Base-by-base conservation (phyloP, 64 coral and sea anemone species). In the Platygyra sinensis region DNA sequence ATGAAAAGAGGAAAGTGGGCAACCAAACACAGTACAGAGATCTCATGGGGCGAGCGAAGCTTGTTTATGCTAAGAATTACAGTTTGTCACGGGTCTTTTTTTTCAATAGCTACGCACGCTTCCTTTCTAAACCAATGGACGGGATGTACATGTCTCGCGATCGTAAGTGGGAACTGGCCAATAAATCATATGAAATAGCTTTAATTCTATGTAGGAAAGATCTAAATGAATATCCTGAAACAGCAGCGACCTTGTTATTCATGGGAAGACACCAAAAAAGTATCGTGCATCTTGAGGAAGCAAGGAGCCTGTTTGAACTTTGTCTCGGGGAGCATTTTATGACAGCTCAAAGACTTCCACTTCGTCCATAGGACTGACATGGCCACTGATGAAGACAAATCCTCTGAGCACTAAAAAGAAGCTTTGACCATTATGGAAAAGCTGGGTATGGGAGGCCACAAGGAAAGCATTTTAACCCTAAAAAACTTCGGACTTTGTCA, bases 1-100 rank as follows among this genome's bases (percentile, higher is more conserved):
- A 77, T 65, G 90, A 91, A 39, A 91, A 77, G 81, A 86, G 90
- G 42, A 91, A 91, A 55, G 61, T 83, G 30, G 36, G 52, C 42
- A 77, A 78, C 10, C 39, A 32, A n/a, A 7, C 12, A 57, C 33
- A 86, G 50, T 91, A 91, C 60, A 54, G 54, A 20, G 57, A 71
- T n/a, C 57, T 30, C 15, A 85, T 91, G 25, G 0, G 71, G 17
- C 57, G 2, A 27, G 90, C 90, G 0, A 55, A 91, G 59, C 10
- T 18, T n/a, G 36, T 52, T 30, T 76, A 77, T 32, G 0, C 1
- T 13, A 22, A 17, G 18, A 86, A 67, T 14, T 69, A n/a, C 24
- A 32, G 84, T 13, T 64, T 77, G 57, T 62, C 90, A 24, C 55
- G 69, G 24, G 57, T 91, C 4, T 30, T 61, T 36, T 90, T 90